Conservation (phyloP, 2,888 invertebrate genomes). For the Lithophane socia region DNA sequence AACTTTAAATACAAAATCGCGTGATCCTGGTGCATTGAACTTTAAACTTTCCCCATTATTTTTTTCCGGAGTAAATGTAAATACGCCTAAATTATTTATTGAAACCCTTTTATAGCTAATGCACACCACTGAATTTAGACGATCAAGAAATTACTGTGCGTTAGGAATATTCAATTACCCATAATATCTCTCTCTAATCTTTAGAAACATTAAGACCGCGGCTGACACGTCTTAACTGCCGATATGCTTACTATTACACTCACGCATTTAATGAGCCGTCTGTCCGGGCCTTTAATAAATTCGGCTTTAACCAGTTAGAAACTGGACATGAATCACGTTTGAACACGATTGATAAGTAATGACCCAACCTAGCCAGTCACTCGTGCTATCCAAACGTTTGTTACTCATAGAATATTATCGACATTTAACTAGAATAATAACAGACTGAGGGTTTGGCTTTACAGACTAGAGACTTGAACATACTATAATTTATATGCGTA, state of each 20-base stretch:
- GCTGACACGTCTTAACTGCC: conserved; percentile 7
- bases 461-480: conserved; percentile 9
- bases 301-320: conserved; percentile 59
- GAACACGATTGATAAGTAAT: conserved; percentile 61
- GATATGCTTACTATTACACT: background rate
- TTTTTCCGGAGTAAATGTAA: conserved; percentile 29
- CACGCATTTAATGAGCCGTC: conserved; percentile 13
- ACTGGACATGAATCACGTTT: conserved; percentile 66
- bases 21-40: conserved; percentile 55
- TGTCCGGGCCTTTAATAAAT: conserved; percentile 36
- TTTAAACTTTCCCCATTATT: conserved; percentile 47
- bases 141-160: conserved; percentile 8
- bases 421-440: conserved; percentile 49
- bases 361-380: conserved; percentile 64
- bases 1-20: conserved; percentile 51
- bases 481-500: conserved; percentile 22
- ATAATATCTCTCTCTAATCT: background rate
- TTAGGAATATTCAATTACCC: conserved; percentile 11
- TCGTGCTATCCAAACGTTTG: conserved; percentile 59
- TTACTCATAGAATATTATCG: conserved; percentile 52
- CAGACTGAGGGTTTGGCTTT: conserved; percentile 28
- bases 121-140: conserved; percentile 9
- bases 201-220: conserved; percentile 3
- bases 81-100: conserved; percentile 28
- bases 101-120: conserved; percentile 15